These are phyloP conservation scores for Octodonta nipae DNA, from an alignment of 2,888 invertebrate species.

Conservation along the genomic window DNA sequence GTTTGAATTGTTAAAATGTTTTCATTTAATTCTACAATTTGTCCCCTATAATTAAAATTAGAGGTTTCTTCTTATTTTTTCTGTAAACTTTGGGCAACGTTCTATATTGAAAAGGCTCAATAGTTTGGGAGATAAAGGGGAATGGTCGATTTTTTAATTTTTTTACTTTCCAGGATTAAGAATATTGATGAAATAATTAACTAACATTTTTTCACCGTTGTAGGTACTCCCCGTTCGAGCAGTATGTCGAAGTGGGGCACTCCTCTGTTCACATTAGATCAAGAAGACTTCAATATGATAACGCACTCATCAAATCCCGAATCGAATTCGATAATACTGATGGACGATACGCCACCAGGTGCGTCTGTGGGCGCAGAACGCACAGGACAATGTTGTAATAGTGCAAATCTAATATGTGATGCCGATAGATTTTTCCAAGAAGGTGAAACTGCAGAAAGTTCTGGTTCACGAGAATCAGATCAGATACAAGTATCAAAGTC, in stretches of 20 bases:
- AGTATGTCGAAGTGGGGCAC: conserved; percentile 66
- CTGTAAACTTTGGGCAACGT: too few species aligned
- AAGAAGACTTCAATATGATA: conserved; percentile 88
- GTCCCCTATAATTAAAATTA: too few species aligned
- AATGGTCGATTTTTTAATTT: too few species aligned
- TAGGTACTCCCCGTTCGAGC: conserved; percentile 44
- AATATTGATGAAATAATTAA: too few species aligned
- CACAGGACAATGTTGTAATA: conserved; percentile 31
- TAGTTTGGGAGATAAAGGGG: too few species aligned
- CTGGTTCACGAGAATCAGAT: conserved; percentile 25
- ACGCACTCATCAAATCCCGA: conserved; percentile 52
- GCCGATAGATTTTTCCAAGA: conserved; percentile 53
- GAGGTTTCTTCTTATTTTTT: too few species aligned
- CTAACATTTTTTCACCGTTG: conserved; percentile 4
- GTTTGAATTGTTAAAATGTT: too few species aligned
- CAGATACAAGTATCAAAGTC: conserved; percentile 29
- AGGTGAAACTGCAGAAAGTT: conserved; percentile 42
- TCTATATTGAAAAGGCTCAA: too few species aligned
- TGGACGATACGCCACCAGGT: conserved; percentile 42
- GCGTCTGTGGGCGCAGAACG: conserved; percentile 20
- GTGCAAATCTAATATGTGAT: conserved; percentile 34
- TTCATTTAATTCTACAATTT: too few species aligned
- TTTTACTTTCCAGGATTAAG: too few species aligned
- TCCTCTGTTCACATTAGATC: conserved; percentile 71
- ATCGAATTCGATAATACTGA: conserved; percentile 62